phyloP scores from a whole-genome alignment of 2,113 vertebrate species.

The Calyptomena viridis region DNA sequence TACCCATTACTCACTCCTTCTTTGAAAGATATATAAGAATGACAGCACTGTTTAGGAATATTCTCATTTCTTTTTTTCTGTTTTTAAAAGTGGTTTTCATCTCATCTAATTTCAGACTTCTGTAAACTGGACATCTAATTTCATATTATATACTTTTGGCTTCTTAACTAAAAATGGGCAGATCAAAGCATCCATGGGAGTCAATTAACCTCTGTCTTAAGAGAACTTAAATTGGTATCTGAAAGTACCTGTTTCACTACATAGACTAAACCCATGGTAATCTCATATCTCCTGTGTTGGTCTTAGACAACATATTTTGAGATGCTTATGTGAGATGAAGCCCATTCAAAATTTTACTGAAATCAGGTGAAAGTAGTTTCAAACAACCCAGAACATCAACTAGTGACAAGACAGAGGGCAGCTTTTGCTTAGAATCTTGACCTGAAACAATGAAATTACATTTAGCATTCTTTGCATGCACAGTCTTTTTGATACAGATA shows the following conservation, averaged over 20 bases:
- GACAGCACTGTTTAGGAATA: not conserved
- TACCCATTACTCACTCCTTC: not conserved
- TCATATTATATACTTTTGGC: not conserved
- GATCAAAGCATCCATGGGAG: not conserved
- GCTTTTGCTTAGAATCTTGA: not conserved
- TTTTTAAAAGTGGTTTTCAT: not conserved
- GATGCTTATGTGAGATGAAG: not conserved
- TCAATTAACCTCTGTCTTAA: not conserved
- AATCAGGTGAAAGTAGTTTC: not conserved
- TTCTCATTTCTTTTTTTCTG: not conserved
- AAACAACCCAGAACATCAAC: not conserved
- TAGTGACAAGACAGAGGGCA: not conserved
- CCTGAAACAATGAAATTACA: not conserved
- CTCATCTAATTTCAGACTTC: not conserved
- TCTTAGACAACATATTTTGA: not conserved
- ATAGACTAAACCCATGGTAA: not conserved
- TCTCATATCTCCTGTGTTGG: not conserved
- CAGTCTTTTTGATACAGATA: not conserved
- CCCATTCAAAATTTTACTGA: not conserved
- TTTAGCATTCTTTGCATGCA: not conserved
- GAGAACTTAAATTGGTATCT: not conserved
- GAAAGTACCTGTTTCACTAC: not conserved
- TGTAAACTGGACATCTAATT: not conserved
- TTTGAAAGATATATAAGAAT: not conserved
- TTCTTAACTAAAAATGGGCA: not conserved